Base-by-base conservation (phyloP, 37 sponge, comb jelly and placozoan species). In the Dysidea cf. avara region DNA sequence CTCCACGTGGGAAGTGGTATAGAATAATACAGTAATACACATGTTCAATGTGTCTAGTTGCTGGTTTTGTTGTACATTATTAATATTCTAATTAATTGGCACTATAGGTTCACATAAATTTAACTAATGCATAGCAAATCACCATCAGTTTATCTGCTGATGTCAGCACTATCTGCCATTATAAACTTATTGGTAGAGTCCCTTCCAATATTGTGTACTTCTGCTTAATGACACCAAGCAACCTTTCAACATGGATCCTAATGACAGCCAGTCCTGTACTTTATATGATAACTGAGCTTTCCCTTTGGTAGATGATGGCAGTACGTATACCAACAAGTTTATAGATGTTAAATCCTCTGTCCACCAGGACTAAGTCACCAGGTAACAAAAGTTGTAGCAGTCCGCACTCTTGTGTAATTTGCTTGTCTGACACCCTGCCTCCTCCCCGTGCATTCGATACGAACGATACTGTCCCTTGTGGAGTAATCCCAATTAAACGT, bases 391-490 rank as follows among this genome's bases (percentile, higher is more conserved):
- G 64, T 30, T 64, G 54, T 20, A 76, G 54, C n/a, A 76, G 33
- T 47, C 77, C 77, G 49, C 77, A 51, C 35, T 43, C 37, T 53
- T 76, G 77, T 18, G 66, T 76, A 16, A 64, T 76, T 20, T 52
- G 54, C 36, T 78, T 76, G 65, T 76, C 56, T 3, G 66, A 76
- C 53, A 76, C 77, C n/a, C n/a, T n/a, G 14, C 66, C 31, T 18
- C 77, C 77, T 28, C 24, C 55, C 74, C 77, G 64, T n/a, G 77
- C 64, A 18, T 76, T 50, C 1, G 77, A 76, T 24, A 76, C 64
- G 54, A 64, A 76, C 21, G 39, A 24, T 26, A 76, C 64, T 32
- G 66, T 18, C 38, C 77, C 77, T 49, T 64, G 63, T 22, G 77
- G 77, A 35, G 77, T 53, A 32, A 76, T 29, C 16, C 36, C 66